Evolutionary conservation across 2,888 invertebrate species (phyloP).

Genomic region (Melanophora roralis): DNA sequence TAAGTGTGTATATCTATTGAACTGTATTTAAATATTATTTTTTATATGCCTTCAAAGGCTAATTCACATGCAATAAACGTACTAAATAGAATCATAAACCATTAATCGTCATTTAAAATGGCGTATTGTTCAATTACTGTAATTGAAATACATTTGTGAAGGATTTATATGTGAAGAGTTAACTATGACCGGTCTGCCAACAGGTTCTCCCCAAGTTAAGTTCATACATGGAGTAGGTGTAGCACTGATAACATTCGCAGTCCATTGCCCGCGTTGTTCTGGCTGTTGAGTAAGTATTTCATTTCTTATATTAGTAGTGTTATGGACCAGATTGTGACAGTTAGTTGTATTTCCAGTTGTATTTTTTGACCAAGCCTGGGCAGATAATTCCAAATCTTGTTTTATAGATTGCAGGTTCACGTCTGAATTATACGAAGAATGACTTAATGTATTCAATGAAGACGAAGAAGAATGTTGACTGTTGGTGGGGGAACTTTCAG

Average conservation of each 20-base stretch:
- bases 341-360: no score
- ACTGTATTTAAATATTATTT: no score
- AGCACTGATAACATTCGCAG: constrained; percentile 1
- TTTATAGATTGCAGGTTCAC: no score
- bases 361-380: no score
- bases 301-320: not conserved
- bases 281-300: not conserved
- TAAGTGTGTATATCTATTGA: no score
- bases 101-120: constrained; percentile 36
- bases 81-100: not conserved
- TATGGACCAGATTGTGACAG: no score
- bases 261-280: not conserved
- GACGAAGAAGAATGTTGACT: no score
- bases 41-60: constrained; percentile 16
- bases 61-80: constrained; percentile 21
- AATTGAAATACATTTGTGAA: constrained; percentile 63
- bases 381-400: no score
- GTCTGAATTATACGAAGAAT: no score
- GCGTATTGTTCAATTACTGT: constrained; percentile 11
- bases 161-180: constrained; percentile 66
- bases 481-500: not conserved
- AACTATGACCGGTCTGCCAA: constrained; percentile 65
- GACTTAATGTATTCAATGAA: no score
- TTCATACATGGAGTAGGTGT: constrained; percentile 64
- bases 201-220: constrained; percentile 68